A percentile compares a stretch with the other conserved stretches of the same genome.
Conservation (phyloP, 1,140 invertebrate species). For the Myzus persicae region DNA sequence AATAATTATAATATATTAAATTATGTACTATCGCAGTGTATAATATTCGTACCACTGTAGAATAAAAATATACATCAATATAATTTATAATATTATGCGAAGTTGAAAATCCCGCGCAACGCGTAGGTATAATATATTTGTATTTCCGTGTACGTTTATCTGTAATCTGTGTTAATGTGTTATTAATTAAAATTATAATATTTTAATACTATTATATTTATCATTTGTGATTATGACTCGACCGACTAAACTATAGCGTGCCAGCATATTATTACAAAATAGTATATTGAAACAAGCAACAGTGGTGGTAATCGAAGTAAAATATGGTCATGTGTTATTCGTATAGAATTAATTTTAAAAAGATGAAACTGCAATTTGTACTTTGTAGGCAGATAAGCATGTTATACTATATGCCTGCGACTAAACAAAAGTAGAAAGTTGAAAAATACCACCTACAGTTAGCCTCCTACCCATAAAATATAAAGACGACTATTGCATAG, state of each 20-base stretch:
- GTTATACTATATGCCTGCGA: not conserved
- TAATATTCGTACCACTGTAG: not conserved
- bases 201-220: not conserved
- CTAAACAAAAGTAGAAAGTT: not conserved
- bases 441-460: constrained; percentile 5
- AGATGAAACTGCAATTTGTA: constrained; percentile 10
- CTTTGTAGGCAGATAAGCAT: not conserved
- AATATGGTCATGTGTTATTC: not conserved
- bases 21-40: not conserved
- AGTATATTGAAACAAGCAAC: not conserved
- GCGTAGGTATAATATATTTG: not conserved
- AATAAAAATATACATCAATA: not conserved
- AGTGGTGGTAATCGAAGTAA: not conserved
- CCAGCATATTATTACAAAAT: not conserved
- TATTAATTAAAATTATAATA: constrained; percentile 11
- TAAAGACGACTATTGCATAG: not conserved
- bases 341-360: not conserved
- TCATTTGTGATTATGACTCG: not conserved
- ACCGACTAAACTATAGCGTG: not conserved
- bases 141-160: not conserved
- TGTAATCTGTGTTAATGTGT: not conserved
- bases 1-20: not conserved
- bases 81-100: not conserved
- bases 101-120: not conserved
- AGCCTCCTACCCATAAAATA: not conserved